Conservation (phyloP, 2,797 vertebrate species). For the Oreortyx pictus region DNA sequence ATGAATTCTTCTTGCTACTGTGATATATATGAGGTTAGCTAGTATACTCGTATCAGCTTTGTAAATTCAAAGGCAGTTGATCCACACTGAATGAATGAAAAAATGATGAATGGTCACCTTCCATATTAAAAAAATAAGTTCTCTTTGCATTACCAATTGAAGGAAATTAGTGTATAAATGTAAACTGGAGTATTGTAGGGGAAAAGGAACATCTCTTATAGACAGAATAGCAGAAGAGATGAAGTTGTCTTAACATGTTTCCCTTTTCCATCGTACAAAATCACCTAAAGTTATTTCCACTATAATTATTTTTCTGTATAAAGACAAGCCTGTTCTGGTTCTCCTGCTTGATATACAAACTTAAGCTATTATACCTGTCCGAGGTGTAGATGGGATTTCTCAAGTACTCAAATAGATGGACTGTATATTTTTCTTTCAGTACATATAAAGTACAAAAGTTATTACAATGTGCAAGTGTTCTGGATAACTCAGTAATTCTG, state of each 20-base stretch:
- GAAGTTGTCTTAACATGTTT: neutral
- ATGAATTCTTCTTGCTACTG: constrained; percentile 3
- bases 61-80: neutral
- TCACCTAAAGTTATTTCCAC: neutral
- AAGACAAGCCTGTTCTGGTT: neutral
- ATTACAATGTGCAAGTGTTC: neutral
- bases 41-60: neutral
- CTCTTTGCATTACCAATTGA: neutral
- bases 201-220: neutral
- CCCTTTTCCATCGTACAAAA: neutral
- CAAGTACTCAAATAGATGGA: neutral
- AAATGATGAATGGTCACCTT: neutral
- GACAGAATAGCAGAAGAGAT: neutral
- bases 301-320: neutral
- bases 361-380: neutral
- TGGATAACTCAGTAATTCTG: neutral
- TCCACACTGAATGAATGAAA: neutral
- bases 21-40: neutral
- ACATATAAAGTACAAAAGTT: neutral
- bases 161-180: neutral
- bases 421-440: neutral
- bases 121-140: rapidly evolving
- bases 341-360: neutral
- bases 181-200: neutral
- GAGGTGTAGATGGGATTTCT: neutral